These are phyloP conservation scores for Benthosema pterotum DNA, from an alignment of 2,797 vertebrate genomes.

Conservation along the genomic window DNA sequence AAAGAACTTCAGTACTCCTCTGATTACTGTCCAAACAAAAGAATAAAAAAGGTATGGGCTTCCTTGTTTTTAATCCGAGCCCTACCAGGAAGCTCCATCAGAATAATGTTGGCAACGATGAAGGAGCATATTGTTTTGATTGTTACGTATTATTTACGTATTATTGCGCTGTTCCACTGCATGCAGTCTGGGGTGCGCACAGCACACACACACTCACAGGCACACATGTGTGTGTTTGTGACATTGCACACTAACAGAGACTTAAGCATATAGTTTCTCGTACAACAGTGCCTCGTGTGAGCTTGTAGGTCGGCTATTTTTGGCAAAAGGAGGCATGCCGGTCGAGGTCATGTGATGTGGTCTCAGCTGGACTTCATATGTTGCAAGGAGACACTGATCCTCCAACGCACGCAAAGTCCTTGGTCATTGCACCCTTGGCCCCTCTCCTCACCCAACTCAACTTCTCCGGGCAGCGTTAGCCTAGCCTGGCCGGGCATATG, in stretches of 20 bases:
- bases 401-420: constrained; percentile 47
- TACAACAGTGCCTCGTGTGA: no score
- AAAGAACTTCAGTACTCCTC: constrained; percentile 24
- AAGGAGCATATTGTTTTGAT: constrained; percentile 34
- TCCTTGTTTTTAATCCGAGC: constrained; percentile 40
- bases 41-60: constrained; percentile 18
- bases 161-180: constrained; percentile 23
- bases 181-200: constrained; percentile 19
- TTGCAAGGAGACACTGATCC: constrained; percentile 51
- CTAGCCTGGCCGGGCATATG: constrained; percentile 28
- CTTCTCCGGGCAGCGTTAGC: constrained; percentile 19
- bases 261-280: background rate
- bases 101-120: constrained; percentile 40
- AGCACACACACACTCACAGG: constrained; percentile 2
- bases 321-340: constrained; percentile 28
- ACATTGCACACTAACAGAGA: background rate
- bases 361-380: constrained; percentile 65
- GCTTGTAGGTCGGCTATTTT: no score
- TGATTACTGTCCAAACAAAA: constrained; percentile 34
- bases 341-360: constrained; percentile 54
- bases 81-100: constrained; percentile 53
- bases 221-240: background rate
- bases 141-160: constrained; percentile 32
- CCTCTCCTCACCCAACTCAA: constrained; percentile 30
- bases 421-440: constrained; percentile 40